Conservation (phyloP, 2,113 vertebrate species). For the Nyctereutes procyonoides region DNA sequence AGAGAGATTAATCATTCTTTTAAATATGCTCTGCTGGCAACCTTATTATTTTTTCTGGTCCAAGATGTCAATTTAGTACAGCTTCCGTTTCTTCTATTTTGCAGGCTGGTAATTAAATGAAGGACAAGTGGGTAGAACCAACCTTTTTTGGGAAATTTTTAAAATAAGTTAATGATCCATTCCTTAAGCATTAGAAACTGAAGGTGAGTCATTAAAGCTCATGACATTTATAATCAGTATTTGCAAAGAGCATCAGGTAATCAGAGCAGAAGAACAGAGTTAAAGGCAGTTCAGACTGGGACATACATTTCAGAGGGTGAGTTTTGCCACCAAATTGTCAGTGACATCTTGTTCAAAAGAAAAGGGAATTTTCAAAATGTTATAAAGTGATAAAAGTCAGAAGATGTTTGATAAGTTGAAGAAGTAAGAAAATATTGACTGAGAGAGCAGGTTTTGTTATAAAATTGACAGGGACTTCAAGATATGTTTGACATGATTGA, state of each 20-base stretch:
- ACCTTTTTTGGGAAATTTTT: constrained; percentile 49
- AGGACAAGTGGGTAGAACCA: constrained; percentile 64
- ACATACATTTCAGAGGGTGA: not conserved
- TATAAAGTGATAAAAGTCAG: constrained; percentile 53
- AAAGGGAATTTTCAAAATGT: constrained; percentile 38
- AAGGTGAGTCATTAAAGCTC: constrained; percentile 59
- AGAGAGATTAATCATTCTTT: constrained; percentile 75
- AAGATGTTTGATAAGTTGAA: constrained; percentile 52
- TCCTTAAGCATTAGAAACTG: constrained; percentile 50
- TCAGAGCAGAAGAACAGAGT: not conserved
- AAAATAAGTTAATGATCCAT: constrained; percentile 65
- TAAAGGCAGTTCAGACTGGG: not conserved
- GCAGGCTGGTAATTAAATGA: constrained; percentile 62
- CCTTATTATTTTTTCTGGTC: constrained; percentile 27
- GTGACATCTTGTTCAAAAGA: constrained; percentile 41
- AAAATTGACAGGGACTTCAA: constrained; percentile 56
- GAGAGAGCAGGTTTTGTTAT: constrained; percentile 54
- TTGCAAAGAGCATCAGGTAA: constrained; percentile 33
- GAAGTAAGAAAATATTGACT: constrained; percentile 71
- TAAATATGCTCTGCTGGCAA: constrained; percentile 50
- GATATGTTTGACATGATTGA: constrained; percentile 66
- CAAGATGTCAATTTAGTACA: constrained; percentile 55
- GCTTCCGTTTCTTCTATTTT: constrained; percentile 39
- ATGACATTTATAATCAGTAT: constrained; percentile 44
- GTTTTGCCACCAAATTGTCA: constrained; percentile 14